Evolutionary conservation across 2,797 vertebrate species (phyloP).

Genomic region (Catostomus latipinnis): DNA sequence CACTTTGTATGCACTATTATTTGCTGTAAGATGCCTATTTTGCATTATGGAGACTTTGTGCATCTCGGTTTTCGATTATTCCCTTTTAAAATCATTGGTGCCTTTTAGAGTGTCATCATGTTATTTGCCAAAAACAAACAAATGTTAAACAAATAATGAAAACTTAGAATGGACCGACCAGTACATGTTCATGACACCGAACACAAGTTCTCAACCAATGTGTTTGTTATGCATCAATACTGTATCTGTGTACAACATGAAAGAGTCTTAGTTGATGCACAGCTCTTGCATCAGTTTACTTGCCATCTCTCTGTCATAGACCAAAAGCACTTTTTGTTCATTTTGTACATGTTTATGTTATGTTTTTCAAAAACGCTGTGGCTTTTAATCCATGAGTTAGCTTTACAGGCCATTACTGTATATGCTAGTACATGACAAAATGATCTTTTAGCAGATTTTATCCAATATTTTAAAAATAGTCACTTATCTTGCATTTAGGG

Average conservation of each 20-base stretch:
- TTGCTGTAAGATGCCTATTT: too few relatives aligned
- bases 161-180: background rate
- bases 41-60: background rate
- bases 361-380: too few relatives aligned
- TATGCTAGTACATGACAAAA: too few relatives aligned
- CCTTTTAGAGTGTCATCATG: background rate
- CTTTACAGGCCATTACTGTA: too few relatives aligned
- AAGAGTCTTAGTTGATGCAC: background rate
- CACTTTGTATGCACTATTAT: background rate
- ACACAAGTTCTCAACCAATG: background rate
- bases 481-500: too few relatives aligned
- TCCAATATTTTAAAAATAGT: too few relatives aligned
- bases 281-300: too few relatives aligned
- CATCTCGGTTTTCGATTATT: background rate
- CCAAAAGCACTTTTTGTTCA: too few relatives aligned
- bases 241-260: background rate
- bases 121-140: background rate
- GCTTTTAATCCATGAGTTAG: too few relatives aligned
- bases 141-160: background rate
- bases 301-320: too few relatives aligned
- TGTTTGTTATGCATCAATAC: background rate
- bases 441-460: too few relatives aligned
- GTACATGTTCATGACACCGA: background rate
- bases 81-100: background rate
- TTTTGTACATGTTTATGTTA: too few relatives aligned